These are phyloP conservation scores for Mesochorus sp. DNA, from an alignment of 2,888 invertebrate species.

Conservation along the genomic window DNA sequence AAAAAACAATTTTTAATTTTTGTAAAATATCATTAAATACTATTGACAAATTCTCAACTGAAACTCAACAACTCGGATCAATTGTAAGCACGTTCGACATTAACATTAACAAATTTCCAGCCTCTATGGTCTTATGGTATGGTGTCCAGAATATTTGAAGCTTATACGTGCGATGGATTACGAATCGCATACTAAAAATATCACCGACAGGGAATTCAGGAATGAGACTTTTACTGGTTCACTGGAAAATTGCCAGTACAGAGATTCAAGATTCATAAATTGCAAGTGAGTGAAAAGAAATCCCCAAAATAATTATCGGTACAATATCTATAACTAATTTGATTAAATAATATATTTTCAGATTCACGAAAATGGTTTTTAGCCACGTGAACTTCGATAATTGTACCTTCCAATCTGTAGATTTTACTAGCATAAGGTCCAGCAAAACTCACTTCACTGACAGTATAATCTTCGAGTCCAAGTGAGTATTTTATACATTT, in stretches of 20 bases:
- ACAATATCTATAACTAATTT: background rate
- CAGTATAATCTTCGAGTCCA: conserved; percentile 85
- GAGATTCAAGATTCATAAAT: conserved; percentile 85
- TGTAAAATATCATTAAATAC: too few species aligned
- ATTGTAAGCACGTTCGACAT: too few species aligned
- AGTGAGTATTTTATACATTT: conserved; percentile 82
- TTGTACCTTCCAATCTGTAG: conserved; percentile 87
- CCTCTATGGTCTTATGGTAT: conserved; percentile 84
- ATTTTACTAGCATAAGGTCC: conserved; percentile 88
- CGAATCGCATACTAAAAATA: conserved; percentile 73
- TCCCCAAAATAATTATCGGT: background rate
- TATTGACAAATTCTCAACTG: too few species aligned
- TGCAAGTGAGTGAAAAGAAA: conserved; percentile 81
- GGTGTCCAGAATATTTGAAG: conserved; percentile 84
- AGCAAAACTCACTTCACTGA: conserved; percentile 87
- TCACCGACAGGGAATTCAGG: conserved; percentile 79
- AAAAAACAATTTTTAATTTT: too few species aligned
- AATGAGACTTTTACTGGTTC: conserved; percentile 84
- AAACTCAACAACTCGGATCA: too few species aligned
- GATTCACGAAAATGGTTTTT: conserved; percentile 87
- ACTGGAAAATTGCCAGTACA: conserved; percentile 86
- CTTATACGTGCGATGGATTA: conserved; percentile 80
- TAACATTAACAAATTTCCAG: too few species aligned
- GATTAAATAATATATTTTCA: conserved; percentile 61
- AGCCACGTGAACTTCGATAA: conserved; percentile 89